Conservation (phyloP, 1,140 invertebrate genomes). For the Drosophila takahashii region DNA sequence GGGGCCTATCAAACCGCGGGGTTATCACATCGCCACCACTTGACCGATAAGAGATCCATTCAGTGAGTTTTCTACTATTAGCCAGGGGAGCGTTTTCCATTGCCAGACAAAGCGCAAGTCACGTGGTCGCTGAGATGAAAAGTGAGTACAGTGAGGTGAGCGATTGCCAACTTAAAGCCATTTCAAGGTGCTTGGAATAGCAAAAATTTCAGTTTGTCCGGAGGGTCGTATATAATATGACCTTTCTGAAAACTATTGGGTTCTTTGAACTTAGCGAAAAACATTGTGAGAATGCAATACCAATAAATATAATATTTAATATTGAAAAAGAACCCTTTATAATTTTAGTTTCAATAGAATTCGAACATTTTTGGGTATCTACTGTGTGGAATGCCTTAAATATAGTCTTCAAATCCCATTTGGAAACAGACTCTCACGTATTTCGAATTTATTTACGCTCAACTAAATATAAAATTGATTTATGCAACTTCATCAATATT, state of each 20-base stretch:
- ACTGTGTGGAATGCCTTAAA: not conserved
- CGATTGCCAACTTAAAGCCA: constrained; percentile 14
- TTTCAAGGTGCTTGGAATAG: constrained; percentile 20
- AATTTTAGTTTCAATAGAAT: not conserved
- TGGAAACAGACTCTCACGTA: not conserved
- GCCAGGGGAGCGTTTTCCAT: constrained; percentile 8
- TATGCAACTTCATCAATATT: not conserved
- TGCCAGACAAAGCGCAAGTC: constrained; percentile 27
- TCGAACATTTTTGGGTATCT: too few species aligned
- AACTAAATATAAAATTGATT: too few species aligned
- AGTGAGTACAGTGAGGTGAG: constrained; percentile 22
- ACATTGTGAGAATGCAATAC: not conserved
- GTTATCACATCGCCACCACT: constrained; percentile 24
- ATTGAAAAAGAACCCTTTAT: not conserved
- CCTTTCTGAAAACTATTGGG: not conserved
- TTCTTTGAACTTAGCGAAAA: not conserved
- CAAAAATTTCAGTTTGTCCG: constrained; percentile 10
- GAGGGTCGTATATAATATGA: not conserved
- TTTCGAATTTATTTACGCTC: not conserved
- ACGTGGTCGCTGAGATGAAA: constrained; percentile 23
- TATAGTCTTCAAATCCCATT: not conserved
- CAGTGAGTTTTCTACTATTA: constrained; percentile 6
- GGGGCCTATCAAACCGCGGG: constrained; percentile 16
- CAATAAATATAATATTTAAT: not conserved
- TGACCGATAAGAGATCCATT: constrained; percentile 51